Base-by-base conservation (phyloP, 1,140 invertebrate species). In the Diabrotica virgifera region DNA sequence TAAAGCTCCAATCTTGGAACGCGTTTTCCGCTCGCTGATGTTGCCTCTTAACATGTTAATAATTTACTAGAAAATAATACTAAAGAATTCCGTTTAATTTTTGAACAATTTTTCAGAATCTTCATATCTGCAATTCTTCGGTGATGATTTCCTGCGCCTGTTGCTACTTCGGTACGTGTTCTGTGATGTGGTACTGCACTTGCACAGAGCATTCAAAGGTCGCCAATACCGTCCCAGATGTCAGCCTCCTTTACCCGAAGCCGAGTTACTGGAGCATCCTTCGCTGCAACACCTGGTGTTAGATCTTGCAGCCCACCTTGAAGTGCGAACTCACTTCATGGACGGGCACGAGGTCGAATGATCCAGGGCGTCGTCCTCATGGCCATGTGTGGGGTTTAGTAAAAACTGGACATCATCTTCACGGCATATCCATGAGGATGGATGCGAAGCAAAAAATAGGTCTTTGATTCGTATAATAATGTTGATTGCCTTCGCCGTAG, bases 121-220 rank as follows among this genome's bases (percentile, higher is more conserved):
- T 37, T 89, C 88, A 59, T 92, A 92, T 77, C 81, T 94, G 62
- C 87, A 92, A 79, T 97, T 97, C 81, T 92, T 96, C 80, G 93
- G 93, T 14, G 95, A 97, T 80, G 94, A 97, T 76, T 97, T 97
- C 81, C 84, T 97, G 64, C 87, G 95, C 61, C 83, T 95, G 56
- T 81, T 97, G 57, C 82, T 97, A 62, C 83, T 97, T 57, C 87
- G 95, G 58, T 97, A 93, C 81, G 88, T 97, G 63, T 97, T 98
- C 84, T 97, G 95, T 83, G 92, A 93, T 82, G 89, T 94, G 72
- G 89, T 92, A 38, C 81, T 97, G 62, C 88, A 91, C 66, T 81
- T 95, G 72, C 95, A 98, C 80, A 86, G 92, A 63, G 88, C 88
- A 52, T 90, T 90, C 77, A 83, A 93, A 74, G 87, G 91, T 38